Evolutionary conservation across 1,140 invertebrate genomes (phyloP).

Genomic region (Ceratina calcarata): DNA sequence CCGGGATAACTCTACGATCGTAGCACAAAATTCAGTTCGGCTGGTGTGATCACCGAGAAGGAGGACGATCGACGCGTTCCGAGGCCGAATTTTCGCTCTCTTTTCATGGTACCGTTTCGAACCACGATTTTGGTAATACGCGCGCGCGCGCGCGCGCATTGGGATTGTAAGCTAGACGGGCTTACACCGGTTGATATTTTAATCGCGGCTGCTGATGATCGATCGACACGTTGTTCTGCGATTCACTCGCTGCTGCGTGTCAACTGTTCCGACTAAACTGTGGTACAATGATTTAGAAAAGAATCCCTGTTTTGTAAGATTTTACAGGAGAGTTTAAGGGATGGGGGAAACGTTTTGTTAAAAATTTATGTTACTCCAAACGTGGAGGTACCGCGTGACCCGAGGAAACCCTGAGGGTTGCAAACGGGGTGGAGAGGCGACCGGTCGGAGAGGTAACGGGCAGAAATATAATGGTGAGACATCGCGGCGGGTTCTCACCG

Average conservation of each 20-base stretch:
- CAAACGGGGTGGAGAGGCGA: not conserved
- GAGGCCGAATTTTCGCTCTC: not conserved
- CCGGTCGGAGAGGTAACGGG: not conserved
- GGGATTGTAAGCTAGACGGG: conserved; percentile 13
- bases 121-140: conserved; percentile 5
- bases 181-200: conserved; percentile 34
- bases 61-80: conserved; percentile 10
- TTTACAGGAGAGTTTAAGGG: too few relatives aligned
- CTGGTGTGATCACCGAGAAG: not conserved
- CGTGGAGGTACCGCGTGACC: too few relatives aligned
- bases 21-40: not conserved
- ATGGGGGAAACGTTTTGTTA: too few relatives aligned
- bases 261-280: too few relatives aligned
- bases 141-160: not conserved
- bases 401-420: too few relatives aligned
- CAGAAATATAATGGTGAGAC: conserved; percentile 21
- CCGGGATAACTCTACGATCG: not conserved
- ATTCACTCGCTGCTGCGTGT: too few relatives aligned
- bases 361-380: too few relatives aligned
- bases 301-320: too few relatives aligned
- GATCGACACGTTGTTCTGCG: not conserved
- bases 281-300: too few relatives aligned
- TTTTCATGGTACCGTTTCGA: not conserved
- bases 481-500: conserved; percentile 40
- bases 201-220: conserved; percentile 28